Evolutionary conservation across 2,888 invertebrate genomes (phyloP).

Genomic region (Selenia dentaria): DNA sequence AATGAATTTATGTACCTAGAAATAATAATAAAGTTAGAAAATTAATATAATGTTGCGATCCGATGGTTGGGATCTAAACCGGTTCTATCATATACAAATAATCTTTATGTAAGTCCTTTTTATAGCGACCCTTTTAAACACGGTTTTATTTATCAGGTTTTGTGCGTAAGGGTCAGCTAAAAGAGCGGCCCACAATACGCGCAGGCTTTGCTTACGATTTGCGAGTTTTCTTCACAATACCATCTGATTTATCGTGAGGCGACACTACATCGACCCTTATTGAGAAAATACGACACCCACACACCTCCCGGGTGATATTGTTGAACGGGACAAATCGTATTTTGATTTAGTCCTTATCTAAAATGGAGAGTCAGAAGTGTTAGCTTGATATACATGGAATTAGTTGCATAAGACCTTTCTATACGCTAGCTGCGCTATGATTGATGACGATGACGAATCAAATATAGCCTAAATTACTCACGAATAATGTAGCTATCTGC

Average conservation of each 20-base stretch:
- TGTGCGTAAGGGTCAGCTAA: conserved; percentile 40
- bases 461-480: too few species aligned
- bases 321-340: conserved; percentile 36
- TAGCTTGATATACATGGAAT: conserved; percentile 15
- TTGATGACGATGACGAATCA: too few species aligned
- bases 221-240: conserved; percentile 60
- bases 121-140: conserved; percentile 21
- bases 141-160: conserved; percentile 37
- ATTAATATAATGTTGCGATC: too few species aligned
- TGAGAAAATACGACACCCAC: conserved; percentile 51
- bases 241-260: conserved; percentile 59
- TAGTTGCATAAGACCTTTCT: conserved; percentile 1
- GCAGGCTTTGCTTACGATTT: conserved; percentile 56
- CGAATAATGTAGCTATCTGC: too few species aligned
- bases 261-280: conserved; percentile 55
- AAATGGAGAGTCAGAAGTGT: conserved; percentile 9
- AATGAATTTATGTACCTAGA: too few species aligned
- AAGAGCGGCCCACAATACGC: conserved; percentile 46
- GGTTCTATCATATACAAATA: conserved; percentile 20
- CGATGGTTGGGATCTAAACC: not conserved
- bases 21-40: too few species aligned
- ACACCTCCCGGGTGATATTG: conserved; percentile 48
- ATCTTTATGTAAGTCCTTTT: conserved; percentile 21
- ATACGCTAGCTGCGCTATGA: too few species aligned
- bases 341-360: conserved; percentile 32